Evolutionary conservation across 2,113 vertebrate species (phyloP).

Genomic region (Calonectris borealis): DNA sequence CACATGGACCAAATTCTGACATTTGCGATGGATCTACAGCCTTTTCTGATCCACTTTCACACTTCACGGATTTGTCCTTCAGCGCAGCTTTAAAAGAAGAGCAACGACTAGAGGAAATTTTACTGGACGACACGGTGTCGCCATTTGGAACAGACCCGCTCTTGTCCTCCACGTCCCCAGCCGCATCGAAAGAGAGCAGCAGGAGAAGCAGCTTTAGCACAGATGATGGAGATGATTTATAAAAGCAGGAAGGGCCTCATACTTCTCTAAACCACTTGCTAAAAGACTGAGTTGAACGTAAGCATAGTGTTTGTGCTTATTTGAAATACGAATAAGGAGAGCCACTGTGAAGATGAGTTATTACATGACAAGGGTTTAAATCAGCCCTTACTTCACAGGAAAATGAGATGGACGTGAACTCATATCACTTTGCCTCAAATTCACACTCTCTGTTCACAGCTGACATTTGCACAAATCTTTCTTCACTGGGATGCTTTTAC

Average conservation of each 20-base stretch:
- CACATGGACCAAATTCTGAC: slow-evolving; percentile 70
- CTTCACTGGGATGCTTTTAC: not conserved
- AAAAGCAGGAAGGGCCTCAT: slow-evolving; percentile 42
- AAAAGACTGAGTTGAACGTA: not conserved
- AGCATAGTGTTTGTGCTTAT: not conserved
- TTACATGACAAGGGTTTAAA: not conserved
- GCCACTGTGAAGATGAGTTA: not conserved
- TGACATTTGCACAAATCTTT: slow-evolving; percentile 14
- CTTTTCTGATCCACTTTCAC: slow-evolving; percentile 94
- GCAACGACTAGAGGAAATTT: slow-evolving; percentile 85
- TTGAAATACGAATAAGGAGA: not conserved
- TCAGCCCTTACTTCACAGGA: not conserved
- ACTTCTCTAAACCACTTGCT: not conserved
- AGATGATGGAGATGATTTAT: slow-evolving; percentile 85
- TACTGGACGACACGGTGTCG: slow-evolving; percentile 87
- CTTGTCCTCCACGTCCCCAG: slow-evolving; percentile 87
- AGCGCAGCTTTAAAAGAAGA: slow-evolving; percentile 92
- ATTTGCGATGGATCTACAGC: slow-evolving; percentile 76
- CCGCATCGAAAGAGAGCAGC: slow-evolving; percentile 90
- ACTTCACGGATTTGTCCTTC: slow-evolving; percentile 96
- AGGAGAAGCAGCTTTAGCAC: slow-evolving; percentile 93
- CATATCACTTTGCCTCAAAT: not conserved
- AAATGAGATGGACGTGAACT: not conserved
- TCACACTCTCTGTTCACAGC: not conserved
- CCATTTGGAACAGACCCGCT: slow-evolving; percentile 90